Evolutionary conservation across 92 coral and sea anemone genomes (phyloP).

Genomic region (Diadumene lineata): DNA sequence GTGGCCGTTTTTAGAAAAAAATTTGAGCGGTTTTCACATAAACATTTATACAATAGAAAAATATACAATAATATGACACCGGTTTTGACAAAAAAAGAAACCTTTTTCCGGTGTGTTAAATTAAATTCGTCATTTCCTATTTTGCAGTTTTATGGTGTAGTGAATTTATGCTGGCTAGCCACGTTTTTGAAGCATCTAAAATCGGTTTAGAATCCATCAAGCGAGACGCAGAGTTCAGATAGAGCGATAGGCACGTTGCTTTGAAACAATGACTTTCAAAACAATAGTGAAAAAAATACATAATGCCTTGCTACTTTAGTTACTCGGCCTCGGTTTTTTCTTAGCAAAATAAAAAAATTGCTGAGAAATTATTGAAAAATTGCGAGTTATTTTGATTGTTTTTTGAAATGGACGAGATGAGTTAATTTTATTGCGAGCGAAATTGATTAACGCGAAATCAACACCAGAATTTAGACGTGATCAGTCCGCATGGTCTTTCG

Average conservation of each 20-base stretch:
- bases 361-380: conserved; percentile 42
- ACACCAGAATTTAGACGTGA: conserved; percentile 26
- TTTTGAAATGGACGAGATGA: not conserved
- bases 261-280: conserved; percentile 22
- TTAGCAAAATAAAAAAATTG: not conserved
- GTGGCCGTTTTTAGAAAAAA: conserved; percentile 29
- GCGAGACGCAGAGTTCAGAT: conserved; percentile 28
- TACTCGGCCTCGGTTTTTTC: conserved; percentile 33
- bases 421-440: not conserved
- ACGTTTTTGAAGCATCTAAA: conserved; percentile 27
- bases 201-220: conserved; percentile 30
- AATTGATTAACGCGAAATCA: conserved; percentile 21
- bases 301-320: conserved; percentile 53
- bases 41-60: conserved; percentile 56
- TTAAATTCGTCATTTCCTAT: conserved; percentile 29
- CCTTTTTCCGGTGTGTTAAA: not conserved
- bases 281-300: conserved; percentile 65
- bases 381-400: not conserved
- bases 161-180: conserved; percentile 28
- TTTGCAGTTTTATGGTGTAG: conserved; percentile 13
- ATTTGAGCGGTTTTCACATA: conserved; percentile 49
- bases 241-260: conserved; percentile 42
- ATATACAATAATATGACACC: conserved; percentile 38
- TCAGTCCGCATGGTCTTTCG: conserved; percentile 76
- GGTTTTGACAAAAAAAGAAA: conserved; percentile 18